Conservation (phyloP, 2,888 invertebrate species). For the Coenonympha arcania region DNA sequence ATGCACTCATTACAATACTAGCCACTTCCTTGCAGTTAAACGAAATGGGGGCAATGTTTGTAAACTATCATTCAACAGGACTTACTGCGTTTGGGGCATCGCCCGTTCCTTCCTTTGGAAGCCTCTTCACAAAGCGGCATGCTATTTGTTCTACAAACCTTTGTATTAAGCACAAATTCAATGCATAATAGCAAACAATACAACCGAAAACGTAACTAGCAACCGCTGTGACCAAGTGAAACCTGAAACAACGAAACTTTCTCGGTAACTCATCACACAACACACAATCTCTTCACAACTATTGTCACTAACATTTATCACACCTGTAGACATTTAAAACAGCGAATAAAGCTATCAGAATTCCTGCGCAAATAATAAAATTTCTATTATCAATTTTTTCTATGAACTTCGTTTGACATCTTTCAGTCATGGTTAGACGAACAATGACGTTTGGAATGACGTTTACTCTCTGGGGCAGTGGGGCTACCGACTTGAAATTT, state of each 20-base stretch:
- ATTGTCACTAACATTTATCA: slow-evolving; percentile 12
- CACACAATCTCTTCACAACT: neutral
- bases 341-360: slow-evolving; percentile 51
- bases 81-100: slow-evolving; percentile 47
- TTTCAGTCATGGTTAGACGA: slow-evolving; percentile 69
- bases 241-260: slow-evolving; percentile 50
- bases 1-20: neutral
- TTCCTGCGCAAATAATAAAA: slow-evolving; percentile 63
- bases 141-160: slow-evolving; percentile 53
- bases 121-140: slow-evolving; percentile 52
- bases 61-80: slow-evolving; percentile 25
- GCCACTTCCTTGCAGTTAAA: neutral
- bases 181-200: slow-evolving; percentile 66
- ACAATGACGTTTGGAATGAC: slow-evolving; percentile 44
- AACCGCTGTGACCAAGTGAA: slow-evolving; percentile 61
- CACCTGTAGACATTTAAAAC: slow-evolving; percentile 66
- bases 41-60: slow-evolving; percentile 1
- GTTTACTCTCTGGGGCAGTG: slow-evolving; percentile 16
- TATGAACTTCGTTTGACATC: slow-evolving; percentile 67
- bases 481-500: slow-evolving; percentile 9
- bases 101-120: slow-evolving; percentile 34
- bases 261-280: neutral
- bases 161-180: slow-evolving; percentile 52
- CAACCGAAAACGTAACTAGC: slow-evolving; percentile 69
- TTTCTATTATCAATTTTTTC: slow-evolving; percentile 66